Evolutionary conservation across 2,113 vertebrate species (phyloP).

Genomic region (Rousettus leschenaultii): DNA sequence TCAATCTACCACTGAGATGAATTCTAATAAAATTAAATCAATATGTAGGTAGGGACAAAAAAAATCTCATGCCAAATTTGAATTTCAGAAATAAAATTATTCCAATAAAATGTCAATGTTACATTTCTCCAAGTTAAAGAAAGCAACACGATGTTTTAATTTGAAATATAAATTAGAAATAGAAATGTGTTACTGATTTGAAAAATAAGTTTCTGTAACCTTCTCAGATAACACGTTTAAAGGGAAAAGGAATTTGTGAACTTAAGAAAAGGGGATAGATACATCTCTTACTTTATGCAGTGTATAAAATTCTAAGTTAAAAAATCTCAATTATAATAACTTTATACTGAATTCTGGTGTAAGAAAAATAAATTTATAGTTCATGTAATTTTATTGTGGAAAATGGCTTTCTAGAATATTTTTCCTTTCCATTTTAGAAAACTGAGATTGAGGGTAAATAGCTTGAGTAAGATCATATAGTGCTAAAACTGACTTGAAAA

Average conservation of each 20-base stretch:
- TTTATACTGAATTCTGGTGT: background rate
- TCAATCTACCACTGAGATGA: background rate
- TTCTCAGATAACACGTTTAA: background rate
- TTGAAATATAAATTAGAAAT: conserved; percentile 4
- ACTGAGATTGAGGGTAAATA: background rate
- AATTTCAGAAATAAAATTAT: conserved; percentile 28
- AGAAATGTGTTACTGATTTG: background rate
- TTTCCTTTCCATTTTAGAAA: background rate
- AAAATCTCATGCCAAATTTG: background rate
- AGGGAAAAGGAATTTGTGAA: background rate
- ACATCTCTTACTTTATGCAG: background rate
- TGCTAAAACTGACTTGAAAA: background rate
- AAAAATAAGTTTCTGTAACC: background rate
- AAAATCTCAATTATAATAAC: background rate
- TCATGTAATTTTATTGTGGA: background rate
- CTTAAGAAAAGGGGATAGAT: background rate
- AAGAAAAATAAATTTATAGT: background rate
- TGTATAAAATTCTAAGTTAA: background rate
- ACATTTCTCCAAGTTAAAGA: background rate
- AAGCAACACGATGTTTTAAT: background rate
- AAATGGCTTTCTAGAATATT: background rate
- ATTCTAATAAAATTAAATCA: background rate
- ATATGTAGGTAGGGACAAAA: background rate
- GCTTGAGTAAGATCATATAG: background rate
- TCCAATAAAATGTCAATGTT: background rate